phyloP scores from a whole-genome alignment of 1,140 invertebrate species.

The Akabosia matsudoensis region DNA sequence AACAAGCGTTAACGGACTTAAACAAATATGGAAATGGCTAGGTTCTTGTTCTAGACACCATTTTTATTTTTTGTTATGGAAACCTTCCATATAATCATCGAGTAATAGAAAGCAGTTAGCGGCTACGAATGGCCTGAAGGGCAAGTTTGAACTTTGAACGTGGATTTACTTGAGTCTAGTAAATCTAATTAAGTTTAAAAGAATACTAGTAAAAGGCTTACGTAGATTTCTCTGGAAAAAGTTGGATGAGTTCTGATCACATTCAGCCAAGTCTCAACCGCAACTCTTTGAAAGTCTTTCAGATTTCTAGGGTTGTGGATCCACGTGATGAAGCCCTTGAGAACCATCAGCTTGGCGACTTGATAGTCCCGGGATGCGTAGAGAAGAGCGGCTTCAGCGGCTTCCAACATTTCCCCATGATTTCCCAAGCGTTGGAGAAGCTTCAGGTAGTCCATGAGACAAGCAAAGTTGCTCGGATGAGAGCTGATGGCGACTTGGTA shows the following conservation, averaged over 20 bases:
- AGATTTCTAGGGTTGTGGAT: not conserved
- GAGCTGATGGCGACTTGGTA: not conserved
- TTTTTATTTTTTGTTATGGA: too few species aligned
- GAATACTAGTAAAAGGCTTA: too few species aligned
- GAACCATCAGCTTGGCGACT: not conserved
- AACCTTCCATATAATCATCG: too few species aligned
- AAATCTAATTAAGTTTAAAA: too few species aligned
- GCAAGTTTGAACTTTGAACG: too few species aligned
- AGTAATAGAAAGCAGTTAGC: too few species aligned
- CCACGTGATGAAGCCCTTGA: not conserved
- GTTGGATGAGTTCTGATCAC: not conserved
- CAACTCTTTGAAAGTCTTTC: not conserved
- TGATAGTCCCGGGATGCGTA: not conserved
- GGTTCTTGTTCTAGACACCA: too few species aligned
- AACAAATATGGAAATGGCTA: too few species aligned
- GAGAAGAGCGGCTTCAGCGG: not conserved
- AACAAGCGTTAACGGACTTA: too few species aligned
- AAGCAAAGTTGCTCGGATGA: not conserved
- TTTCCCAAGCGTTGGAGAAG: not conserved
- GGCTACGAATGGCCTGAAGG: too few species aligned
- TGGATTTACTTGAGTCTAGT: too few species aligned
- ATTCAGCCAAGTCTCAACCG: not conserved
- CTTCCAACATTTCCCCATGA: not conserved
- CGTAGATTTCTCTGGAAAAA: not conserved
- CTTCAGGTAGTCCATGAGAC: not conserved